Evolutionary conservation across 2,797 vertebrate species (phyloP), one percentile per base, ranked within the genome.

Genomic region (Hafferia zeledoni): DNA sequence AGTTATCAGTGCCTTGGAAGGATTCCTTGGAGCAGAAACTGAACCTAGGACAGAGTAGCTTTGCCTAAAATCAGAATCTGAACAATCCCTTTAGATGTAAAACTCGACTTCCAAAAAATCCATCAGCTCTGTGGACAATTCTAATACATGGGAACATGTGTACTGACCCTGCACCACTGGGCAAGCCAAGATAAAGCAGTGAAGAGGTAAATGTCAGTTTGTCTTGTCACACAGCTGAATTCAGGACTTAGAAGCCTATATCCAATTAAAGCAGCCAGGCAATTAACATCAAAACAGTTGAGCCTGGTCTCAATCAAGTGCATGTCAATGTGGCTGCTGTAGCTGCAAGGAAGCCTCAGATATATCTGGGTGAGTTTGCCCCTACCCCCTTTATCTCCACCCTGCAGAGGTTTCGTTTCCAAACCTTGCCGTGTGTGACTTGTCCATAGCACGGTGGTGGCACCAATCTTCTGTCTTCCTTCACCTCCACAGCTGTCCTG

Each of bases 211-310:
- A 47, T 74, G 89, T 9, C 70, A 68, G 65, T 82, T 82, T 68
- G 61, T 59, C 67, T 44, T 65, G 63, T 91, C n/a, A 63, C 57
- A 55, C 24, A 87, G 41, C 46, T 90, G 61, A 89, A 39, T 89
- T 84, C 24, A 52, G 61, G 70, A 64, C 39, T 90, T 77, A 82
- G 41, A 84, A 72, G 63, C 44, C 52, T 70, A 31, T 68, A 92
- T 84, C 44, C 20, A 94, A 24, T 92, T 97, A 93, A 95, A 95
- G 37, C 60, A 83, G 30, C 24, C 33, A 63, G 50, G 41, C 41
- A 87, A 28, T 83, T 93, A 77, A 87, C 46, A 47, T 49, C 4
- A 19, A 68, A 78, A 90, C 19, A 61, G 24, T 39, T 83, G 64
- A 56, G 27, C 37, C 35, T 82, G 46, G 12, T 87, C 56, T 78